These are phyloP conservation scores for Chunga burmeisteri DNA, from an alignment of 2,113 vertebrate genomes.

Conservation along the genomic window DNA sequence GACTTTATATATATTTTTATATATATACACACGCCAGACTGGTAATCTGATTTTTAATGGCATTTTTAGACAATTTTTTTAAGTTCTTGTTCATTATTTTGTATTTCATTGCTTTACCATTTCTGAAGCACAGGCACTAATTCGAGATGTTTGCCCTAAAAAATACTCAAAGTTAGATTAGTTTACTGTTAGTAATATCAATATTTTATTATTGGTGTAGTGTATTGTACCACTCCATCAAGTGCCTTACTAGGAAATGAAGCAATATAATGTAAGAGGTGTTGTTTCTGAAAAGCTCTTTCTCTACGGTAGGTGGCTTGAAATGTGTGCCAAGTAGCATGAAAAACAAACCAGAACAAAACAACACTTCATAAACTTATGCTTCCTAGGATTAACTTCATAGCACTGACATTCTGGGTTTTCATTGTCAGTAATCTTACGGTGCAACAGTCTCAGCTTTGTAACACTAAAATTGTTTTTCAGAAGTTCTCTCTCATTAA, in stretches of 20 bases:
- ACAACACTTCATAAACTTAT: background rate
- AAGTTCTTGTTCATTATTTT: background rate
- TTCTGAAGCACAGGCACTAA: background rate
- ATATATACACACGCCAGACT: background rate
- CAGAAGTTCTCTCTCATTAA: slow-evolving; percentile 31
- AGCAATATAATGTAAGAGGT: background rate
- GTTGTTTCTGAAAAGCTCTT: background rate
- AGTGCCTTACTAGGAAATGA: background rate
- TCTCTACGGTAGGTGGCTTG: background rate
- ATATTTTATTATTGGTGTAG: background rate
- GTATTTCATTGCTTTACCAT: background rate
- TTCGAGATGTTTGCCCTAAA: background rate
- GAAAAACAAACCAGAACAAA: background rate
- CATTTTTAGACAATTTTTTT: background rate
- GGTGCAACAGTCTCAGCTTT: background rate
- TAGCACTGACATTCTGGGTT: background rate
- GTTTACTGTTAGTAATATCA: background rate
- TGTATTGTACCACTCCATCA: background rate
- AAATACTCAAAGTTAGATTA: background rate
- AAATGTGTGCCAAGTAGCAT: background rate
- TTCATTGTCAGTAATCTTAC: background rate
- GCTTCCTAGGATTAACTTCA: background rate
- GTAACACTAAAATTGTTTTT: background rate
- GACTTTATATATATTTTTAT: background rate
- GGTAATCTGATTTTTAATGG: background rate